phyloP scores from a whole-genome alignment of 2,113 vertebrate genomes.

The Tympanuchus pallidicinctus region DNA sequence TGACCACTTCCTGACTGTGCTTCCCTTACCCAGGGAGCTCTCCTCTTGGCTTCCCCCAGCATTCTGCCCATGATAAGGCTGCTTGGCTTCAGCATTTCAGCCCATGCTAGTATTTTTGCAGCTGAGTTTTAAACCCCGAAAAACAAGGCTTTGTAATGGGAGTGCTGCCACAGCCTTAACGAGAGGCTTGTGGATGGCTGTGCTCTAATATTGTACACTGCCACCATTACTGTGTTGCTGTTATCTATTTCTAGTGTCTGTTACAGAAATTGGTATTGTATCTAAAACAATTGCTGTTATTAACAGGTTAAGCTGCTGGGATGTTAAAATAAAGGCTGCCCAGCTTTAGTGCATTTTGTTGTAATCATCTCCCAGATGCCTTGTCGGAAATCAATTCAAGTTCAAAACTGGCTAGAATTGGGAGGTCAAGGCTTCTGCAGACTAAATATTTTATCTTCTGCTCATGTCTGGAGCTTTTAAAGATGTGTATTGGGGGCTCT shows the following conservation, averaged over 20 bases:
- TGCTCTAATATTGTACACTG: background rate
- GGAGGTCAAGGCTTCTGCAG: conserved; percentile 92
- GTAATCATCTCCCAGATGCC: conserved; percentile 95
- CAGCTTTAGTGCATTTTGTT: conserved; percentile 96
- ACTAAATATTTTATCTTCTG: conserved; percentile 97
- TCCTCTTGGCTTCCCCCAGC: background rate
- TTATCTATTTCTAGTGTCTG: conserved; percentile 64
- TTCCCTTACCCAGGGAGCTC: background rate
- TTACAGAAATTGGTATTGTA: conserved; percentile 79
- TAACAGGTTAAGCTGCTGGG: conserved; percentile 86
- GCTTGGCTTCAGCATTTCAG: background rate
- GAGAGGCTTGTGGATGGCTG: background rate
- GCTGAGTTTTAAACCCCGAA: background rate
- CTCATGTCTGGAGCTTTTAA: conserved; percentile 93
- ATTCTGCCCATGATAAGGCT: accelerated
- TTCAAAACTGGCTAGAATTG: conserved; percentile 88
- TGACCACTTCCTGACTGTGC: background rate
- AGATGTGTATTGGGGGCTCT: conserved; percentile 83
- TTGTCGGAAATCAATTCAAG: conserved; percentile 96
- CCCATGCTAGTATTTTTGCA: background rate
- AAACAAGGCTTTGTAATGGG: background rate
- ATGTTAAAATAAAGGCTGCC: conserved; percentile 86
- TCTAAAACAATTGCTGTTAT: conserved; percentile 83
- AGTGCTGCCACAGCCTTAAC: background rate
- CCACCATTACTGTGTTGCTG: conserved; percentile 21